A percentile compares a stretch with the other conserved stretches of the same genome.
These are phyloP conservation scores for Megalops cyprinoides DNA, from an alignment of 2,797 vertebrate genomes.

Conservation along the genomic window DNA sequence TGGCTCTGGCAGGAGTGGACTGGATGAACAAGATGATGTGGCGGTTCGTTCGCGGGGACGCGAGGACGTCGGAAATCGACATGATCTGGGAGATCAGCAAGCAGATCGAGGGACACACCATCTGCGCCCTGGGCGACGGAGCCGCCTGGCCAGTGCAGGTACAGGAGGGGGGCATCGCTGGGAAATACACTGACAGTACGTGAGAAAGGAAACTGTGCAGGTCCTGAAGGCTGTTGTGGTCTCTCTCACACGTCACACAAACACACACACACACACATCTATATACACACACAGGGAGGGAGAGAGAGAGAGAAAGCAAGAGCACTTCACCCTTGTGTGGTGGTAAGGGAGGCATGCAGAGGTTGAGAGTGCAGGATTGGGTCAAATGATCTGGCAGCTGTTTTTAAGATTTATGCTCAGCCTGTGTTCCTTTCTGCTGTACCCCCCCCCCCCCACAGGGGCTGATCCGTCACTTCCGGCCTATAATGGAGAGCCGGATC, in stretches of 20 bases:
- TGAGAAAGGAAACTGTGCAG: not conserved
- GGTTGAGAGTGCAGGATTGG: too few relatives aligned
- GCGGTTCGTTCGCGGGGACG: conserved; percentile 87
- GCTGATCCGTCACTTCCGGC: conserved; percentile 80
- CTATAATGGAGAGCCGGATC: conserved; percentile 76
- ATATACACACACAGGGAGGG: too few relatives aligned
- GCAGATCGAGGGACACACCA: conserved; percentile 97
- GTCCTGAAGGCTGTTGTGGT: too few relatives aligned
- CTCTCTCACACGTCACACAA: too few relatives aligned
- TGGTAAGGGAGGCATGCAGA: too few relatives aligned
- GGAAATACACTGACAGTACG: too few relatives aligned
- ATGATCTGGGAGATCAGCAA: conserved; percentile 98
- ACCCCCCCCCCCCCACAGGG: conserved; percentile 60
- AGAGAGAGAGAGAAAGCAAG: too few relatives aligned
- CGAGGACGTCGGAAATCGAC: conserved; percentile 84
- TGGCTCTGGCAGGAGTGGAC: conserved; percentile 84
- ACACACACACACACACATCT: too few relatives aligned
- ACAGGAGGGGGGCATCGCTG: conserved; percentile 33
- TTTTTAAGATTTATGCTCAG: too few relatives aligned
- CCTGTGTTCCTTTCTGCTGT: not conserved
- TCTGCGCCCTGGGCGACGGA: conserved; percentile 92
- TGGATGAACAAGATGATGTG: conserved; percentile 99
- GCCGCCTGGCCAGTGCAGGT: conserved; percentile 98
- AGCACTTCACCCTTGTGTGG: too few relatives aligned
- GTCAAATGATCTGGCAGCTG: too few relatives aligned